These are phyloP conservation scores for Cantharis lateralis DNA, from an alignment of 2,888 invertebrate species.

Conservation along the genomic window DNA sequence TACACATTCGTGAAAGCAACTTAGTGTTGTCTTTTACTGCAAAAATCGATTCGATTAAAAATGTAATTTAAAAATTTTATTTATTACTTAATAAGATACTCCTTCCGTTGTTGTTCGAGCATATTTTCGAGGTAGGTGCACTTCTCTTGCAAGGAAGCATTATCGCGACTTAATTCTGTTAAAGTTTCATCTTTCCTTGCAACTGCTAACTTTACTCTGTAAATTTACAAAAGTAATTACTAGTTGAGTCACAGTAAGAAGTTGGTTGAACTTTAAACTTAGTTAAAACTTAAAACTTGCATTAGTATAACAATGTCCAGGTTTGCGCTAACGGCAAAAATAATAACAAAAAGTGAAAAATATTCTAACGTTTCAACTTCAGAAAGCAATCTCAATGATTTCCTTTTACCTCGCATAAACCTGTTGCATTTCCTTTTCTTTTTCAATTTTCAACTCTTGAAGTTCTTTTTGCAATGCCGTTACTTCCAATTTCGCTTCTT, in stretches of 20 bases:
- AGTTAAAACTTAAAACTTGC: not conserved
- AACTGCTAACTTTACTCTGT: conserved; percentile 79
- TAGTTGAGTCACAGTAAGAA: not conserved
- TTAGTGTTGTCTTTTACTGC: not conserved
- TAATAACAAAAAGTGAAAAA: not conserved
- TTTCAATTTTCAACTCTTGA: conserved; percentile 61
- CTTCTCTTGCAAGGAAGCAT: conserved; percentile 71
- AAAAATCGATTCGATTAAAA: not conserved
- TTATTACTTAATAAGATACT: conserved; percentile 60
- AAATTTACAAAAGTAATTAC: not conserved
- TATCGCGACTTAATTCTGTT: conserved; percentile 71
- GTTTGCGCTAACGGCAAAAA: not conserved
- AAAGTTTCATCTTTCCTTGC: conserved; percentile 80
- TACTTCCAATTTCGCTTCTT: conserved; percentile 67
- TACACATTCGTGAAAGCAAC: not conserved
- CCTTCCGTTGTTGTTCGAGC: conserved; percentile 77
- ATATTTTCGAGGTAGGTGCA: conserved; percentile 75
- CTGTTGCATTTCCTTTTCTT: conserved; percentile 78
- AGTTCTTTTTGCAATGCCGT: conserved; percentile 66
- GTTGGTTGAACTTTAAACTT: not conserved
- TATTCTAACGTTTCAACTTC: not conserved
- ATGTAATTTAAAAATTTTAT: not conserved
- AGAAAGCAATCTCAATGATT: not conserved
- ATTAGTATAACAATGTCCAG: not conserved
- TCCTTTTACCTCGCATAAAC: conserved; percentile 74